phyloP scores from a whole-genome alignment of 1,140 invertebrate species.

The Mycetomoellerius zeteki region DNA sequence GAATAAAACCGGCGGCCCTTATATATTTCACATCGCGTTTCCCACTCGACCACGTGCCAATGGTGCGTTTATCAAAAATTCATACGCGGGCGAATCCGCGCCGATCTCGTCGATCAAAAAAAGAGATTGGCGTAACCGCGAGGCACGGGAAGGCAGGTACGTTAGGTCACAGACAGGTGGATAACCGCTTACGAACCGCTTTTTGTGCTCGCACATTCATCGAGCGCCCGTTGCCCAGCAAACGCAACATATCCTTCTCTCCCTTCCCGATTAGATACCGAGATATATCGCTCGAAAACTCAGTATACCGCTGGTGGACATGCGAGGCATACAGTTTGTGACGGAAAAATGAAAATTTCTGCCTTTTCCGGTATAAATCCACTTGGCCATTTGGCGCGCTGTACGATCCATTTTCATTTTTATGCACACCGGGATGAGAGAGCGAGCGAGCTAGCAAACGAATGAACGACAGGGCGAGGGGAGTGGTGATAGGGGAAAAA shows the following conservation, averaged over 20 bases:
- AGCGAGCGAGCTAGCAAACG: constrained; percentile 28
- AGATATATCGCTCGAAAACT: constrained; percentile 45
- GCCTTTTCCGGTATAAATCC: constrained; percentile 67
- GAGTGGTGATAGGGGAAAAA: constrained; percentile 21
- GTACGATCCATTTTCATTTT: constrained; percentile 75
- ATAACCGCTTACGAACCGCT: constrained; percentile 13
- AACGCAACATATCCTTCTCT: neutral
- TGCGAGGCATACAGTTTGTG: constrained; percentile 44
- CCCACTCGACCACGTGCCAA: constrained; percentile 44
- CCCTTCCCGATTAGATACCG: neutral
- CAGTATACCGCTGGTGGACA: neutral
- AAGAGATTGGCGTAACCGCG: constrained; percentile 39
- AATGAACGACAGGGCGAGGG: constrained; percentile 4
- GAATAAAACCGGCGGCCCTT: constrained; percentile 48
- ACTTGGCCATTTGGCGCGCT: constrained; percentile 66
- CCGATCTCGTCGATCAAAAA: constrained; percentile 44
- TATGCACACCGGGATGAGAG: constrained; percentile 62
- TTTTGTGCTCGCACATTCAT: neutral
- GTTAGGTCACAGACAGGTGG: neutral
- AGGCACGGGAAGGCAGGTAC: neutral
- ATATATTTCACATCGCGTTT: constrained; percentile 49
- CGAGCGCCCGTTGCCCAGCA: neutral
- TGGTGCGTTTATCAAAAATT: constrained; percentile 56
- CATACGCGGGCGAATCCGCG: constrained; percentile 40
- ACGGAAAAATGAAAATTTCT: constrained; percentile 70